These are phyloP conservation scores for Bugulina stolonifera DNA, from an alignment of 2,888 invertebrate species.

Conservation along the genomic window DNA sequence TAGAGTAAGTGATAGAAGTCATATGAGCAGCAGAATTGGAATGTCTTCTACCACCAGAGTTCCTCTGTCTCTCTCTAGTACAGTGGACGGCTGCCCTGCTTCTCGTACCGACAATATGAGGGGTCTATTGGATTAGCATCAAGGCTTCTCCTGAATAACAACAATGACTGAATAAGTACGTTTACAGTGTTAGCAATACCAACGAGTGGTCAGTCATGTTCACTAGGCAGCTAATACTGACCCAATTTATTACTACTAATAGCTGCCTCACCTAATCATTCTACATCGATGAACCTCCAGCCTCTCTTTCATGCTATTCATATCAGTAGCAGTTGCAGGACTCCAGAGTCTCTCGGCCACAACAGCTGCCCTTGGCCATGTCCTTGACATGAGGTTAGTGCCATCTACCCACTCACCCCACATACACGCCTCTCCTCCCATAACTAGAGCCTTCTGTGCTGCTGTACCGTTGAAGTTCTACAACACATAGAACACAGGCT, in stretches of 20 bases:
- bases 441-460: conserved; percentile 61
- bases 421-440: conserved; percentile 88
- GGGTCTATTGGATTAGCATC: conserved; percentile 66
- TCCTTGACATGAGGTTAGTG: conserved; percentile 42
- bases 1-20: no score
- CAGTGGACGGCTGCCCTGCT: neutral
- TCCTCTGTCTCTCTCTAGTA: neutral
- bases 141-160: conserved; percentile 62
- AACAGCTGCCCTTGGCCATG: conserved; percentile 71
- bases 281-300: conserved; percentile 70
- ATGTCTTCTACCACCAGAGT: no score
- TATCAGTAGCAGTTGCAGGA: conserved; percentile 43
- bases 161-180: no score
- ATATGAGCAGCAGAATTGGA: no score
- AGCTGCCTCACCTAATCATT: conserved; percentile 56
- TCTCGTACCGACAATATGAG: conserved; percentile 58
- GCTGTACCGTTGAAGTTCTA: conserved; percentile 40
- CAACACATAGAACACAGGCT: neutral
- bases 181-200: no score
- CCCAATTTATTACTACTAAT: no score
- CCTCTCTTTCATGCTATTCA: conserved; percentile 58
- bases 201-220: no score
- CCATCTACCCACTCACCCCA: conserved; percentile 80
- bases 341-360: conserved; percentile 80
- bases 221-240: no score